Conservation (phyloP, 2,113 vertebrate species). For the Rhynchopsitta pachyrhyncha region DNA sequence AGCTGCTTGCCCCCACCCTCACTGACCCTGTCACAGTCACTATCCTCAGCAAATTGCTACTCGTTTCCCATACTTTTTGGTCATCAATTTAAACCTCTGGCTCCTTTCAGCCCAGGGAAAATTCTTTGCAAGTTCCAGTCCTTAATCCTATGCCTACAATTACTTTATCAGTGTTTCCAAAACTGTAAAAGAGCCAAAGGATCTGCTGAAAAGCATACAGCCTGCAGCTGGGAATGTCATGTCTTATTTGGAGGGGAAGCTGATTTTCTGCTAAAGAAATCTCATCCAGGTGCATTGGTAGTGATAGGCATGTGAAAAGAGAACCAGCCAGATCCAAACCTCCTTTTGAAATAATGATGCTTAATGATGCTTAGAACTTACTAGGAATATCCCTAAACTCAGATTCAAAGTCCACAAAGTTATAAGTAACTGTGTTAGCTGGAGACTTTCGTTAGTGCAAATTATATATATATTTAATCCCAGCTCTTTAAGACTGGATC, state of each 20-base stretch:
- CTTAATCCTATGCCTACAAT: neutral
- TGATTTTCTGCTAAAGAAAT: neutral
- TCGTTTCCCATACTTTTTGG: neutral
- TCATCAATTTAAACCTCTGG: slow-evolving; percentile 3
- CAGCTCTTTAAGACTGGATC: neutral
- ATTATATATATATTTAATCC: neutral
- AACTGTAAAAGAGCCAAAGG: neutral
- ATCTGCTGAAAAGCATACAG: neutral
- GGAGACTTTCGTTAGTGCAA: neutral
- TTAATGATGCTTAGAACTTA: neutral
- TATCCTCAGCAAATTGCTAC: neutral
- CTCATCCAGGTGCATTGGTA: neutral
- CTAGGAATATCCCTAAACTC: neutral
- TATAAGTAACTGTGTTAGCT: neutral
- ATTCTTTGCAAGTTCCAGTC: neutral
- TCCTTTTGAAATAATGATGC: neutral
- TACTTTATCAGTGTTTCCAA: neutral
- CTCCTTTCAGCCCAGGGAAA: neutral
- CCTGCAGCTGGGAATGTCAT: neutral
- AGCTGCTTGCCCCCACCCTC: neutral
- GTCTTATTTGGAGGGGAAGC: neutral
- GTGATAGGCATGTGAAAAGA: neutral
- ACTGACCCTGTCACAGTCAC: neutral
- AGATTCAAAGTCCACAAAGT: neutral
- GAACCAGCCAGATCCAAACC: neutral